A percentile compares a stretch with the other conserved stretches of the same genome.
Evolutionary conservation across 2,113 vertebrate genomes (phyloP).

Genomic region (Noturus placidus): DNA sequence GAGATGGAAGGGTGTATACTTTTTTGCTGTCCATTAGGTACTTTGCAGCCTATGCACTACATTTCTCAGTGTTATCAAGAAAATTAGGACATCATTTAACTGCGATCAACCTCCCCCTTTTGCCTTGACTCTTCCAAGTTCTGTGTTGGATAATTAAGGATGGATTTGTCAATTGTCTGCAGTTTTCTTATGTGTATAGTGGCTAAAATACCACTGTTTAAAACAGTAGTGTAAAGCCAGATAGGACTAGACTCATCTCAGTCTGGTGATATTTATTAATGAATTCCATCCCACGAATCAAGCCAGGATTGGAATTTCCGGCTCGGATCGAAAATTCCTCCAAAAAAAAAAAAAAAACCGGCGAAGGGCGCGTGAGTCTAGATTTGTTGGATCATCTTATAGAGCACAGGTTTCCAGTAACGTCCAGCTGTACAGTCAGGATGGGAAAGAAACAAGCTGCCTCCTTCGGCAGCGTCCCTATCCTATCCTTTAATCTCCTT

Average conservation of each 20-base stretch:
- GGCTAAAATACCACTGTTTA: not conserved
- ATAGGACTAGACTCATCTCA: not conserved
- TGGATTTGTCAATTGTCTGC: not conserved
- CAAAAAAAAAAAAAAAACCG: not conserved
- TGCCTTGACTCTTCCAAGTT: conserved; percentile 9
- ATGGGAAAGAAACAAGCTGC: conserved; percentile 25
- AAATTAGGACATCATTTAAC: conserved; percentile 33
- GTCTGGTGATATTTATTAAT: not conserved
- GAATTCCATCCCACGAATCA: not conserved
- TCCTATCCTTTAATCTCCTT: conserved; percentile 43
- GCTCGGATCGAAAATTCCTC: not conserved
- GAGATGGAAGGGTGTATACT: conserved; percentile 19
- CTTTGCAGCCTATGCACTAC: conserved; percentile 56
- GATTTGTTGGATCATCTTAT: conserved; percentile 29
- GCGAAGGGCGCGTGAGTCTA: conserved; percentile 1
- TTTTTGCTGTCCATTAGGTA: conserved; percentile 45
- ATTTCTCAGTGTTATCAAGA: conserved; percentile 55
- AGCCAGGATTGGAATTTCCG: not conserved
- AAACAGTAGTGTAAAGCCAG: not conserved
- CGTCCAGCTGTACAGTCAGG: conserved; percentile 44
- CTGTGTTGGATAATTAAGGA: conserved; percentile 18
- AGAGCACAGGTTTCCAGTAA: conserved; percentile 35
- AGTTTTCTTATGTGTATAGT: not conserved
- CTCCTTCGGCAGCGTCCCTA: conserved; percentile 19
- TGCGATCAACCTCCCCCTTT: conserved; percentile 22